These are phyloP conservation scores for Abrostola triplasia DNA, from an alignment of 2,888 invertebrate species.

Conservation along the genomic window DNA sequence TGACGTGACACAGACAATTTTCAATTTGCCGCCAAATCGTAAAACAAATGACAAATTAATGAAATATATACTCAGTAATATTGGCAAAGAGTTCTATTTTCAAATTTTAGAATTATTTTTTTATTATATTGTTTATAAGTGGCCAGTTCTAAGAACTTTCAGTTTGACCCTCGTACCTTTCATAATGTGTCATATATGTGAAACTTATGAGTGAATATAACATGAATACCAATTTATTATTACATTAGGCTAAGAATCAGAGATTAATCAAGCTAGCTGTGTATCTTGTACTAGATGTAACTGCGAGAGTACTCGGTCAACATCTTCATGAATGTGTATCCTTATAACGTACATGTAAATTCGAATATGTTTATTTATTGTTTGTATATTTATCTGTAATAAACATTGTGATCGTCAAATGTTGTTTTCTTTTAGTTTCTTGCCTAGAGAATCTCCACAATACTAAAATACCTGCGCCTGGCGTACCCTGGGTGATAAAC, in stretches of 20 bases:
- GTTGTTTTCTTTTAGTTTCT: constrained; percentile 24
- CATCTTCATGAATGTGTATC: constrained; percentile 35
- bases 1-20: too few species aligned
- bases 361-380: constrained; percentile 44
- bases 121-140: too few species aligned
- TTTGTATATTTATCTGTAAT: constrained; percentile 60
- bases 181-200: constrained; percentile 43
- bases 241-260: constrained; percentile 28
- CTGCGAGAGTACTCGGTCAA: constrained; percentile 38
- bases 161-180: too few species aligned
- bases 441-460: too few species aligned
- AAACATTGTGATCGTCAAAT: constrained; percentile 58
- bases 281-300: constrained; percentile 39
- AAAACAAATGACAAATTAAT: too few species aligned
- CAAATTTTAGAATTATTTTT: too few species aligned
- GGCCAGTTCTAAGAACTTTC: too few species aligned
- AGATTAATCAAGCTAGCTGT: constrained; percentile 42
- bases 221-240: constrained; percentile 39
- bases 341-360: constrained; percentile 38
- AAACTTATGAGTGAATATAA: constrained; percentile 39
- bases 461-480: too few species aligned
- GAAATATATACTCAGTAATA: too few species aligned
- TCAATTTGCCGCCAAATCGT: too few species aligned
- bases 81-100: too few species aligned
- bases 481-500: too few species aligned